Conservation (phyloP, 64 coral and sea anemone genomes). For the Stichodactyla helianthus region DNA sequence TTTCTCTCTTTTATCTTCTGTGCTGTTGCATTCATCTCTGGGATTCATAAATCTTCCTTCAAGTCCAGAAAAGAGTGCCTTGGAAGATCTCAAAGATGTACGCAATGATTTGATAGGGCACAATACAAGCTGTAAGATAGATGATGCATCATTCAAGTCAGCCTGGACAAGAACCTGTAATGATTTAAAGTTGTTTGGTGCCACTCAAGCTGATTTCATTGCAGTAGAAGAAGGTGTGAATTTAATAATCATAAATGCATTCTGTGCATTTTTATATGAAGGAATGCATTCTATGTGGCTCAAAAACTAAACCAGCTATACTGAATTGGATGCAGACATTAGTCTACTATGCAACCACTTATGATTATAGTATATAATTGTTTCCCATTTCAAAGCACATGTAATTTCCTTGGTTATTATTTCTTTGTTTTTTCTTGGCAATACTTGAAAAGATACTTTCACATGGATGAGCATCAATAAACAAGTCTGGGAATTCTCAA, state of each 20-base stretch:
- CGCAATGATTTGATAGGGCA: neutral
- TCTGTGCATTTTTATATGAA: too few species aligned
- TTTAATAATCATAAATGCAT: neutral
- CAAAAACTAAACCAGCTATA: too few species aligned
- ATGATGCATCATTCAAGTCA: neutral
- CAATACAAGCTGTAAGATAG: neutral
- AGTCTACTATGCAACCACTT: too few species aligned
- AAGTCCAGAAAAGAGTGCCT: neutral
- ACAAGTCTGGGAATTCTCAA: too few species aligned
- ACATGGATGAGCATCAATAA: neutral
- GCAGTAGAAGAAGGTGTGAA: neutral
- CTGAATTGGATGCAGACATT: too few species aligned
- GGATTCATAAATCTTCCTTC: neutral
- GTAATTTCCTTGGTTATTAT: too few species aligned
- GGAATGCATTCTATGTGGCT: too few species aligned
- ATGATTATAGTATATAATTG: neutral
- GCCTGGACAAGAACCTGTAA: neutral
- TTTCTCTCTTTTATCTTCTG: neutral
- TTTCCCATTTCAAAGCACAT: too few species aligned
- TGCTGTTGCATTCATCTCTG: neutral
- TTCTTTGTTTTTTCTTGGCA: neutral
- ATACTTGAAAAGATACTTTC: neutral
- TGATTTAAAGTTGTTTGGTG: neutral
- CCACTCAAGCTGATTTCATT: neutral
- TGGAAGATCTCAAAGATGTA: conserved; percentile 1